A percentile compares a stretch with the other conserved stretches of the same genome.
Evolutionary conservation across 2,888 invertebrate species (phyloP).

Genomic region (Selenia dentaria): DNA sequence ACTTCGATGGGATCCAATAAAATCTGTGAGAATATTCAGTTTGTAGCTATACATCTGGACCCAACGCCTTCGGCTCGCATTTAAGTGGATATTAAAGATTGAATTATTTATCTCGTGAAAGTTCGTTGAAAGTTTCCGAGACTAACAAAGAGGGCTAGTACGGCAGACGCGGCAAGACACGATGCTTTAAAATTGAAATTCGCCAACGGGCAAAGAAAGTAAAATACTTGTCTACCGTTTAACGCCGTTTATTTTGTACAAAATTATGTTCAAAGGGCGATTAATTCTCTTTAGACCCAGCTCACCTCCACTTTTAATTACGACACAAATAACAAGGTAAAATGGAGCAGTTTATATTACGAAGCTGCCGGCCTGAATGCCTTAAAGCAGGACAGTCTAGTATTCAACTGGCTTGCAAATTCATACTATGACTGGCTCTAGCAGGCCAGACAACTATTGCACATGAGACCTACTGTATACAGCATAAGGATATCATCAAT

Average conservation of each 20-base stretch:
- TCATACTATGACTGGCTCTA: no score
- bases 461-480: no score
- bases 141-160: slow-evolving; percentile 60
- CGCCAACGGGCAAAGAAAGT: slow-evolving; percentile 54
- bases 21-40: slow-evolving; percentile 55
- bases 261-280: slow-evolving; percentile 55
- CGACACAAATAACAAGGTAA: slow-evolving; percentile 27
- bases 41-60: slow-evolving; percentile 53
- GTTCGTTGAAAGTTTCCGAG: slow-evolving; percentile 61
- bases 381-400: no score
- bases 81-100: slow-evolving; percentile 74
- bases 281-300: slow-evolving; percentile 47
- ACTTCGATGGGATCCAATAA: slow-evolving; percentile 34
- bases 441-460: no score
- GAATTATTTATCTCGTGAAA: slow-evolving; percentile 72
- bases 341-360: slow-evolving; percentile 14
- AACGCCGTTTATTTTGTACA: slow-evolving; percentile 50
- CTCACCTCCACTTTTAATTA: slow-evolving; percentile 36
- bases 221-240: slow-evolving; percentile 51
- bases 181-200: slow-evolving; percentile 58
- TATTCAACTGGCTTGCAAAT: no score
- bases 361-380: no score
- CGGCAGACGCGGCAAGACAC: slow-evolving; percentile 40
- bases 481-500: no score
- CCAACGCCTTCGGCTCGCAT: slow-evolving; percentile 45